These are phyloP conservation scores for Drosophila histrio DNA, from an alignment of 2,888 invertebrate species.

Conservation along the genomic window DNA sequence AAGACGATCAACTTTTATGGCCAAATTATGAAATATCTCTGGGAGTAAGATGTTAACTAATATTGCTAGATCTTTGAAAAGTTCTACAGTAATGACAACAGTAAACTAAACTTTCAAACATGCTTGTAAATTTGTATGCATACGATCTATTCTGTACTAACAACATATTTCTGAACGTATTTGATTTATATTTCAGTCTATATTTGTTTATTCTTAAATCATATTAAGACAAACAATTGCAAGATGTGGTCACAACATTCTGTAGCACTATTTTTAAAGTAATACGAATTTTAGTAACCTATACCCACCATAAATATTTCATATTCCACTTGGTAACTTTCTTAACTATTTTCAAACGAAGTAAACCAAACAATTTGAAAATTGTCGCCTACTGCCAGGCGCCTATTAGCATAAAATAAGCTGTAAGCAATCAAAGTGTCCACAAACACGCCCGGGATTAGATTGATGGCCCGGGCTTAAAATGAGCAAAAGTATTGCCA, in stretches of 20 bases:
- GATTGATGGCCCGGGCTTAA: slow-evolving; percentile 22
- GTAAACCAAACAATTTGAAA: not conserved
- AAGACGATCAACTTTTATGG: not conserved
- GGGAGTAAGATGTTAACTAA: not conserved
- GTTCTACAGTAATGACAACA: no score
- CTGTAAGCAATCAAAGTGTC: slow-evolving; percentile 26
- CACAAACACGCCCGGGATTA: slow-evolving; percentile 31
- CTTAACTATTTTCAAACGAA: slow-evolving; percentile 2
- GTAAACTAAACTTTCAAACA: no score
- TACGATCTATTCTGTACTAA: no score
- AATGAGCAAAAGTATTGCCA: slow-evolving; percentile 31
- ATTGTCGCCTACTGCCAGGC: not conserved
- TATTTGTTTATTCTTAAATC: no score
- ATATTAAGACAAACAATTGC: no score
- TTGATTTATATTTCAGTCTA: no score
- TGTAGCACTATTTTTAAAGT: no score
- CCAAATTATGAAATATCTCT: not conserved
- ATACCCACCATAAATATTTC: not conserved
- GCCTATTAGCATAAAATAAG: slow-evolving; percentile 16
- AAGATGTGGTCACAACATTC: no score
- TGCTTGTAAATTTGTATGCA: no score
- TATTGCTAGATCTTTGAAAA: no score
- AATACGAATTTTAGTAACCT: no score
- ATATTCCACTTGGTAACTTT: not conserved
- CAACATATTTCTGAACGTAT: no score